Base-by-base conservation (phyloP, 2,888 invertebrate genomes). In the Notodonta dromedarius region DNA sequence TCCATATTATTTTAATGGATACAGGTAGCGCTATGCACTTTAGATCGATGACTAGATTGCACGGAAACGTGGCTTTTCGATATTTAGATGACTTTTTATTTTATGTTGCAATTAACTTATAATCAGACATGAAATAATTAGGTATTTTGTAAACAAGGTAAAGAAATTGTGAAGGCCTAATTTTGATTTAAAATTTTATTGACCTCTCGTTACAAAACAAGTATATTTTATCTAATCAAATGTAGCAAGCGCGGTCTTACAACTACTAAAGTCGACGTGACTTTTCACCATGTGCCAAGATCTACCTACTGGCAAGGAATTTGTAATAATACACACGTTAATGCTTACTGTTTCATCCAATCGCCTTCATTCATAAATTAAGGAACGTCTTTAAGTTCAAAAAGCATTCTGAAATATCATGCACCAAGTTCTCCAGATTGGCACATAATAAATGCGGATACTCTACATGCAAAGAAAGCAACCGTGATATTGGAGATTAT, bases 401-500 rank as follows among this genome's bases (percentile, higher is more conserved):
- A 61, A 66, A 42, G 61, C 57, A 39, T 39, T 24, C 40, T 54
- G 32, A 57, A 48, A 44, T 46, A 50, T 6, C n/a, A 14, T 59
- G 39, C 35, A n/a, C 48, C 9, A 56, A 61, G 54, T 57, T 61
- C 60, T 58, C 58, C 14, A 59, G 53, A 60, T 53, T 60, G 54
- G 53, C 24, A 39, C 56, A 52, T 60, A 62, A 67, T 68, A 64
- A 67, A 60, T 50, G 42, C 55, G 62, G 64, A 54, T 44, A 58
- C 52, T 60, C 65, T 66, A 69, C 76, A 71, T 73, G 74, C 68
- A 71, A 78, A 79, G 81, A 83, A 81, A 84, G 82, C 74, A 79
- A 79, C 81, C 86, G 83, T 88, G 85, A 82, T 87, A 88, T 89
- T 87, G 81, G 71, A 82, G 78, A 84, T 86, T 87, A 85, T 86